A percentile compares a stretch with the other conserved stretches of the same genome.
Conservation (phyloP, 2,113 vertebrate species). For the Daboia siamensis region DNA sequence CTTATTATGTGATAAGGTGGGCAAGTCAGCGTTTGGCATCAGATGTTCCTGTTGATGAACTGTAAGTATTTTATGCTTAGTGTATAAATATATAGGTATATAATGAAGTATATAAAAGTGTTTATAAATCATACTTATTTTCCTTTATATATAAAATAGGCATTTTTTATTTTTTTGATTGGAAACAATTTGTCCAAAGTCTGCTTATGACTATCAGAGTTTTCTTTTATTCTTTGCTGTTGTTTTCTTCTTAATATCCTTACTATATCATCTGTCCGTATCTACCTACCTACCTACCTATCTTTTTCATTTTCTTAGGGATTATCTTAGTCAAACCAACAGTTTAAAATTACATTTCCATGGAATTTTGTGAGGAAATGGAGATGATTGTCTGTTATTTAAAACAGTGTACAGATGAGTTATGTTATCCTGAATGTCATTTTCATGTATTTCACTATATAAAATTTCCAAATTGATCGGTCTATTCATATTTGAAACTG, state of each 20-base stretch:
- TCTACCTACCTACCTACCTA: too few species aligned
- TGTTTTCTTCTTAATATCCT: not conserved
- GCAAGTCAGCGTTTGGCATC: slow-evolving; percentile 80
- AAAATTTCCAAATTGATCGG: not conserved
- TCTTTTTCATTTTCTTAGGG: not conserved
- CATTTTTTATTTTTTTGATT: not conserved
- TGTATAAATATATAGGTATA: not conserved
- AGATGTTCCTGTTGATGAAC: slow-evolving; percentile 78
- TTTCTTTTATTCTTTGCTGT: not conserved
- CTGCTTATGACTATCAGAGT: not conserved
- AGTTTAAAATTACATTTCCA: not conserved
- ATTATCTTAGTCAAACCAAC: not conserved
- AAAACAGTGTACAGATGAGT: not conserved
- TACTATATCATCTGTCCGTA: not conserved
- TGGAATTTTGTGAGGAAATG: not conserved
- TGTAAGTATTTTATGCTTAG: slow-evolving; percentile 73
- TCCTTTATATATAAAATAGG: not conserved
- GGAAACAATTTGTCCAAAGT: not conserved
- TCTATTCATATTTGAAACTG: not conserved
- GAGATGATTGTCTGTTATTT: not conserved
- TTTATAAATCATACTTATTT: not conserved
- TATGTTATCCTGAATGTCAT: not conserved
- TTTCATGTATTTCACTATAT: not conserved
- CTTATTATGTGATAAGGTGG: slow-evolving; percentile 86
- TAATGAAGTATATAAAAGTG: not conserved